These are phyloP conservation scores for Gavialis gangeticus DNA, from an alignment of 2,113 vertebrate species.

Conservation along the genomic window DNA sequence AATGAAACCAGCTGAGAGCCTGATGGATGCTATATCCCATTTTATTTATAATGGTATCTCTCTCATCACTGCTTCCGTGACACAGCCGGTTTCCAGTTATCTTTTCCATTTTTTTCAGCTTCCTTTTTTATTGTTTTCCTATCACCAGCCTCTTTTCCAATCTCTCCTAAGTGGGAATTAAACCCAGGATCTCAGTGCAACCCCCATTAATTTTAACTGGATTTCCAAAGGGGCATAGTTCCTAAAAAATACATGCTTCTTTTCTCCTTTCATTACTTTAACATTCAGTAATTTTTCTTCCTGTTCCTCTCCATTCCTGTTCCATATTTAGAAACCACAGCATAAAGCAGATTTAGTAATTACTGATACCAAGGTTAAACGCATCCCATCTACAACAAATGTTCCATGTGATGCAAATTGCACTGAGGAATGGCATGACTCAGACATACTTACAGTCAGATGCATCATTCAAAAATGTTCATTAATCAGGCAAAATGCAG, in stretches of 20 bases:
- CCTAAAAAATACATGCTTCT: background rate
- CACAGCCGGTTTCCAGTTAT: background rate
- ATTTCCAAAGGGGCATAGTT: background rate
- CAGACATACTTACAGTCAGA: constrained; percentile 74
- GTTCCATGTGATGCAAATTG: constrained; percentile 58
- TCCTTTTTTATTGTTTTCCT: background rate
- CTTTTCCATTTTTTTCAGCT: background rate
- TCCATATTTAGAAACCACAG: constrained; percentile 64
- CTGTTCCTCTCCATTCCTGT: constrained; percentile 9
- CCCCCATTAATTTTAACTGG: background rate
- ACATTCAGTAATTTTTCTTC: background rate
- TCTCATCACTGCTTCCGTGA: background rate
- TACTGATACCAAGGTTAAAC: constrained; percentile 56
- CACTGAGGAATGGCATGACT: constrained; percentile 51
- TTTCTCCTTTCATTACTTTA: background rate
- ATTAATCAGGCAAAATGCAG: constrained; percentile 43
- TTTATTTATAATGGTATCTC: background rate
- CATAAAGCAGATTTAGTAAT: constrained; percentile 72
- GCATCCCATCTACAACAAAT: constrained; percentile 65
- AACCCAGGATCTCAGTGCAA: background rate
- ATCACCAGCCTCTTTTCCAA: background rate
- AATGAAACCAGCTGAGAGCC: background rate
- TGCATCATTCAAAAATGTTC: constrained; percentile 58
- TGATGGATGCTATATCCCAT: background rate
- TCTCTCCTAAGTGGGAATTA: background rate